Base-by-base conservation (phyloP, 1,140 invertebrate genomes). In the Melipona quadrifasciata region DNA sequence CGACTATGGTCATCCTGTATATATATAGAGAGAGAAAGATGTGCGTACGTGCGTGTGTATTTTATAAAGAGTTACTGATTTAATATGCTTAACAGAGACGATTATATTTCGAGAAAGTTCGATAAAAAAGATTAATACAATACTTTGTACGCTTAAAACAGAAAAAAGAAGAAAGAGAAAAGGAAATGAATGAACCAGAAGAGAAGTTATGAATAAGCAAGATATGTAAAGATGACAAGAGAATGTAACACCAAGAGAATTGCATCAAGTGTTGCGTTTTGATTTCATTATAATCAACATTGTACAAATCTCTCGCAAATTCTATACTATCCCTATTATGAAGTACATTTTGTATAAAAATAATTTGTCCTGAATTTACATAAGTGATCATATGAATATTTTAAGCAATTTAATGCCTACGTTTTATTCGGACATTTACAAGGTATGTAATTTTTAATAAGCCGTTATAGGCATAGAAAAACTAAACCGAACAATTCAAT, bases 61-160 rank as follows among this genome's bases (percentile, higher is more conserved):
- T 55, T 17, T 75, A 55, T 74, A 55, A 31, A 58, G n/a, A n/a
- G 31, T 75, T 34, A 21, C 14, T 55, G 73, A 24, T 75, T 16
- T 58, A 75, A 39, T 58, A 75, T 75, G 21, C 14, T 58, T 58
- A 39, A 39, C 31, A 39, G 73, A 75, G 73, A 58, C 21, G 11
- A 72, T 72, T 73, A 73, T 73, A 53, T 73, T 47, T 73, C 47
- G 31, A 75, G 21, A 16, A 75, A 39, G 55, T 75, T 75, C 55
- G 73, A 75, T 75, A 58, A 55, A 58, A 58, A 24, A 39, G 24
- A 58, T 75, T 16, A 55, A 75, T 0, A 39, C 0, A 39, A 21
- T 58, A 58, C 55, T 58, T 58, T 75, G 73, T 75, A 75, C 73
- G 16, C 55, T 58, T 75, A 58, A 17, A 47, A 21, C 6, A 39